Percentiles rank a stretch among this genome's conserved stretches.
Evolutionary conservation across 1,140 invertebrate species (phyloP).

Genomic region (Drosophila teissieri): DNA sequence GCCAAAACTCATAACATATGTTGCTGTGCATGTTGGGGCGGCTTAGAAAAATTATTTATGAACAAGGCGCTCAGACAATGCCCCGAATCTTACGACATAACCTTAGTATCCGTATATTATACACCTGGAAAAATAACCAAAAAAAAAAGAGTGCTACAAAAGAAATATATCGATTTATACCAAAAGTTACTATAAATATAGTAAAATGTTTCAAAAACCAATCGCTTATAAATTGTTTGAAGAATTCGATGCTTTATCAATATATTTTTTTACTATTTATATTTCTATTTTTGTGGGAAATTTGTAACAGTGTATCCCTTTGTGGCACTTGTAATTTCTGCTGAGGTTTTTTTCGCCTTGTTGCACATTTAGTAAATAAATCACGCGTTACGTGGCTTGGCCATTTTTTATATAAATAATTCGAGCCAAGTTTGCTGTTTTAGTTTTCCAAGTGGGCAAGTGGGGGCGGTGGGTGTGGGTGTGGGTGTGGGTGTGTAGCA

Average conservation of each 20-base stretch:
- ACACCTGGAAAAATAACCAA: constrained; percentile 4
- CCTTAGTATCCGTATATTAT: background rate
- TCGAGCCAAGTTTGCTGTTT: constrained; percentile 64
- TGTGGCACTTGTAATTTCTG: constrained; percentile 71
- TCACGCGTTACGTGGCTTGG: constrained; percentile 73
- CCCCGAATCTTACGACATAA: constrained; percentile 14
- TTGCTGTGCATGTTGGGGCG: constrained; percentile 62
- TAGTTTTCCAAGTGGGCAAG: constrained; percentile 23
- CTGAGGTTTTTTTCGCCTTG: constrained; percentile 68
- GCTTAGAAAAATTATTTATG: constrained; percentile 81
- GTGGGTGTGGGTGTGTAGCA: constrained; percentile 25
- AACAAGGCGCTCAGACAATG: constrained; percentile 76
- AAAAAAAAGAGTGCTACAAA: too few species aligned
- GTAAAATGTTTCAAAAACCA: too few species aligned
- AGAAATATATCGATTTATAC: too few species aligned
- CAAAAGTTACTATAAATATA: too few species aligned
- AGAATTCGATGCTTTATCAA: background rate
- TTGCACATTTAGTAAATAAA: constrained; percentile 83
- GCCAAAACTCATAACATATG: constrained; percentile 61
- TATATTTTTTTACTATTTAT: background rate
- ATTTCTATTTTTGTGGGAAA: too few species aligned
- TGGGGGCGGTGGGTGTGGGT: too few species aligned
- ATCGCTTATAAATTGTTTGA: too few species aligned
- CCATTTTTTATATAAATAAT: constrained; percentile 82
- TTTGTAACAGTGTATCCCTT: constrained; percentile 8